Evolutionary conservation across 2,888 invertebrate genomes (phyloP).

Genomic region (Caenorhabditis auriculariae): DNA sequence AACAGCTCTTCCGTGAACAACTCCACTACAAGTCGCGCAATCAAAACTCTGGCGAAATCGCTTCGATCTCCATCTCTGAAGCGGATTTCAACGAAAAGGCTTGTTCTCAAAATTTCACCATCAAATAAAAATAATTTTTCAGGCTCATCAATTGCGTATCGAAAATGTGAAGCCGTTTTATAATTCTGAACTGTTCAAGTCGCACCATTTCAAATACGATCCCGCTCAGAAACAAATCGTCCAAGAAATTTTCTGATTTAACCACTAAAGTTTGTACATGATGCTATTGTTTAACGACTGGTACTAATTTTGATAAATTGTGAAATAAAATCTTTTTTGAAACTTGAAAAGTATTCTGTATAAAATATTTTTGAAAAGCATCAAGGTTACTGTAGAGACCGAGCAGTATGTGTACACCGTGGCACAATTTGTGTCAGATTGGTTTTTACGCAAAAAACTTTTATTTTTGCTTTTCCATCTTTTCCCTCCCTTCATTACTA

Average conservation of each 20-base stretch:
- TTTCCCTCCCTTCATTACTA: no score
- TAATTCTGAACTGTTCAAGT: slow-evolving; percentile 83
- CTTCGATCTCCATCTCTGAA: slow-evolving; percentile 79
- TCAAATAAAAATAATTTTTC: slow-evolving; percentile 64
- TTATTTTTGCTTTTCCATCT: no score
- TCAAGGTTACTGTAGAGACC: no score
- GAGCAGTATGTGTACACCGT: no score
- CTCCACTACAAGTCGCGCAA: slow-evolving; percentile 43
- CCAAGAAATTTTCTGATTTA: slow-evolving; percentile 71
- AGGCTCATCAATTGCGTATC: slow-evolving; percentile 89
- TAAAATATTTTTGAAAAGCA: no score
- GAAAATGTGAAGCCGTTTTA: slow-evolving; percentile 86
- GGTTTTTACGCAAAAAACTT: no score
- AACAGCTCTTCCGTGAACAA: slow-evolving; percentile 73
- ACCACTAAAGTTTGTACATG: no score
- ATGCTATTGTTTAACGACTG: no score
- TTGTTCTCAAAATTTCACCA: slow-evolving; percentile 27
- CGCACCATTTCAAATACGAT: slow-evolving; percentile 85
- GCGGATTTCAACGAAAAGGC: slow-evolving; percentile 79
- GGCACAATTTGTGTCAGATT: no score
- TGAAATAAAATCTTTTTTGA: no score
- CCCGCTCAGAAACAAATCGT: slow-evolving; percentile 80
- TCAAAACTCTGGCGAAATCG: slow-evolving; percentile 12
- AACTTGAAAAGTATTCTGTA: no score
- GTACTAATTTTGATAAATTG: no score